Evolutionary conservation across 2,113 vertebrate genomes (phyloP).

Genomic region (Pachyramphus minor): DNA sequence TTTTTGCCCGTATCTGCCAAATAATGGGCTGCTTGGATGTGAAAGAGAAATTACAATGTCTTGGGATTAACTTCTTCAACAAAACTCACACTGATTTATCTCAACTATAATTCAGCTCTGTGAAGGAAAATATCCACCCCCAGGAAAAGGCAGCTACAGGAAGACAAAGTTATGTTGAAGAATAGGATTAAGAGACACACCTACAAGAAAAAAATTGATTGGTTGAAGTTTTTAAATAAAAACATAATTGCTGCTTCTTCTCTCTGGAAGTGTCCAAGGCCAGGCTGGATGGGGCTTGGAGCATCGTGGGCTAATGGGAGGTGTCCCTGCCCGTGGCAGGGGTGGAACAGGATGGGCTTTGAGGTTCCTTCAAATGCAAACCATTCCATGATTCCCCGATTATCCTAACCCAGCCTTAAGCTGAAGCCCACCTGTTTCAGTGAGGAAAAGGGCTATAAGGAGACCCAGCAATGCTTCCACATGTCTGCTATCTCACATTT

Average conservation of each 20-base stretch:
- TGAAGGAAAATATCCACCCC: neutral
- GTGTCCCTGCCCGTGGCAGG: neutral
- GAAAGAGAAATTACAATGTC: neutral
- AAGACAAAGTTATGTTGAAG: neutral
- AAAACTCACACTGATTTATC: neutral
- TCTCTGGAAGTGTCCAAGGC: neutral
- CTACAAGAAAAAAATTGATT: neutral
- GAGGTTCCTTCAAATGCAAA: neutral
- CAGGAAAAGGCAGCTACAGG: neutral
- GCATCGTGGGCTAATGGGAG: neutral
- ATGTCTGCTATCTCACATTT: neutral
- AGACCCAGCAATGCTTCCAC: neutral
- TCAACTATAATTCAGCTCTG: neutral
- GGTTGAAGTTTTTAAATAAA: neutral
- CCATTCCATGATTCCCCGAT: neutral
- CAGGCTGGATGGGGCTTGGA: neutral
- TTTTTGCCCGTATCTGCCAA: neutral
- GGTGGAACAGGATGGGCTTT: neutral
- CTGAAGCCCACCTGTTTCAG: neutral
- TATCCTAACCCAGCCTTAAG: neutral
- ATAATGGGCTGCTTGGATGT: neutral
- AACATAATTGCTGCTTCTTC: neutral
- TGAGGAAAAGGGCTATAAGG: neutral
- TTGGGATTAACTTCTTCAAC: neutral
- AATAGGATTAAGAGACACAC: neutral